Conservation (phyloP, 2,113 vertebrate species). For the Bujurquina vittata region DNA sequence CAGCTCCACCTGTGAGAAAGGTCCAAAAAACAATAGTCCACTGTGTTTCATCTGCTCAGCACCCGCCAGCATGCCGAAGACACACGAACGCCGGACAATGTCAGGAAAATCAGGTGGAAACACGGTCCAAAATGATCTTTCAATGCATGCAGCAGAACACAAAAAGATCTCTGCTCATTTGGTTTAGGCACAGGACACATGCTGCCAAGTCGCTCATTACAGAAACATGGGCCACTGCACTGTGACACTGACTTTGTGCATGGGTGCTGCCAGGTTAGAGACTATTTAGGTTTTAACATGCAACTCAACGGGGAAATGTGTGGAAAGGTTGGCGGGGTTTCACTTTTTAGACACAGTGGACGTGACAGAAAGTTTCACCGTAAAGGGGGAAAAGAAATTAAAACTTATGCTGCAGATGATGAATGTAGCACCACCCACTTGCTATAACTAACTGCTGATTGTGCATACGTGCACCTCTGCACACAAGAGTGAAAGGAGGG, state of each 20-base stretch:
- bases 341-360: background rate
- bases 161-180: background rate
- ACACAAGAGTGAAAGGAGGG: background rate
- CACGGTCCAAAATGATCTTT: background rate
- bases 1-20: background rate
- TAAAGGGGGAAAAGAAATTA: fast-evolving
- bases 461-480: background rate
- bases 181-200: background rate
- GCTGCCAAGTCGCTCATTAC: background rate
- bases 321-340: no score
- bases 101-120: background rate
- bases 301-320: no score
- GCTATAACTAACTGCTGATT: background rate
- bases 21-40: background rate
- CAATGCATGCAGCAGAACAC: background rate
- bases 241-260: background rate
- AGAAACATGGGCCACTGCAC: background rate
- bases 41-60: background rate
- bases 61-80: background rate
- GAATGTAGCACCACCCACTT: background rate
- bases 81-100: background rate
- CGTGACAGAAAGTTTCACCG: background rate
- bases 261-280: background rate
- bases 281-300: background rate
- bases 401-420: background rate